Conservation (phyloP, 1,140 invertebrate species). For the Trichomalopsis sarcophagae region DNA sequence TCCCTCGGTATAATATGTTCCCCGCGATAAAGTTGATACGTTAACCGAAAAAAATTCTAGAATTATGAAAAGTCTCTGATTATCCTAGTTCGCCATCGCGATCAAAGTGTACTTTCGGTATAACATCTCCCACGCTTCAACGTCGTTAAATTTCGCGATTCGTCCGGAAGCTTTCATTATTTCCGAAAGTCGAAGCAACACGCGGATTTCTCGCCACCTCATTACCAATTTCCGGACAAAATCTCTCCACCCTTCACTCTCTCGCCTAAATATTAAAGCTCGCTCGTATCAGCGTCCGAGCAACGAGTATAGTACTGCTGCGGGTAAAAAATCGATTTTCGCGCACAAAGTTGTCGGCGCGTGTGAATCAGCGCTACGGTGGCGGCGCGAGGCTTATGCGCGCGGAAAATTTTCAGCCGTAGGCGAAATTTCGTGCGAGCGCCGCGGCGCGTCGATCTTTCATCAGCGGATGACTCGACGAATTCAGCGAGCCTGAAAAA, state of each 20-base stretch:
- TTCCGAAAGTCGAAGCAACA: neutral
- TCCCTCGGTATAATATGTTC: neutral
- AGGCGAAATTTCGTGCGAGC: slow-evolving; percentile 42
- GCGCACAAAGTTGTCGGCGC: slow-evolving; percentile 16
- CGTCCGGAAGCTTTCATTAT: too few species aligned
- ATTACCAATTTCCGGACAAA: slow-evolving; percentile 34
- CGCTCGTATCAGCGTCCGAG: neutral
- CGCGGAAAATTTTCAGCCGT: slow-evolving; percentile 45
- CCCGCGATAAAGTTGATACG: neutral
- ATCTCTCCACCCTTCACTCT: neutral
- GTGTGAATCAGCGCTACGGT: slow-evolving; percentile 27
- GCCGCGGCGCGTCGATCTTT: slow-evolving; percentile 48
- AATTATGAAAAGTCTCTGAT: too few species aligned
- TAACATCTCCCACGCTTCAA: too few species aligned
- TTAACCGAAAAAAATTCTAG: neutral
- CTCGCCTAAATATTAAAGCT: neutral
- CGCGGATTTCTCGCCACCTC: neutral
- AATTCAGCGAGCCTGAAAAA: slow-evolving; percentile 50
- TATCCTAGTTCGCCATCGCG: too few species aligned
- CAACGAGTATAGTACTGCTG: too few species aligned
- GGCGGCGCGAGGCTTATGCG: slow-evolving; percentile 22
- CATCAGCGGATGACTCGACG: slow-evolving; percentile 52
- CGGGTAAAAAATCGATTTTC: slow-evolving; percentile 33
- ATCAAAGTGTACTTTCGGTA: too few species aligned
- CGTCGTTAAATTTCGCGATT: too few species aligned